Percentiles rank a stretch among this genome's conserved stretches.
Conservation (phyloP, 2,113 vertebrate genomes). For the Bubalus kerabau region DNA sequence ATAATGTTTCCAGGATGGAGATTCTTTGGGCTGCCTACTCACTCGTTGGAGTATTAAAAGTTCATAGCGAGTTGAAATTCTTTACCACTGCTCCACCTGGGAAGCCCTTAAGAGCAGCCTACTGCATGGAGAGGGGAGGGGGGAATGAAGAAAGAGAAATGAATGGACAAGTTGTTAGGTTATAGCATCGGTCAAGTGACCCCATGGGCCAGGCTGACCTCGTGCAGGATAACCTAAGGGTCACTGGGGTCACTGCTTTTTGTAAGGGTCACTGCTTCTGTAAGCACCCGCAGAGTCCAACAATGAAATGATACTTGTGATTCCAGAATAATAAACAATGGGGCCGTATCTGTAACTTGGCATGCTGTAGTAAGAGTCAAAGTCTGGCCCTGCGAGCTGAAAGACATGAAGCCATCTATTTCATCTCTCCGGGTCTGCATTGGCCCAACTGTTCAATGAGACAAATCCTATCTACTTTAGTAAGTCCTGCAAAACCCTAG, state of each 20-base stretch:
- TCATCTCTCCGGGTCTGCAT: background rate
- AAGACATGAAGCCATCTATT: background rate
- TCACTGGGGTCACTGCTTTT: background rate
- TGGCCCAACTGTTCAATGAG: background rate
- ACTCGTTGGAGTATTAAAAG: background rate
- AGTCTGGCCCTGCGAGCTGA: background rate
- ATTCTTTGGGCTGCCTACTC: background rate
- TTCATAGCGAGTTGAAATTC: background rate
- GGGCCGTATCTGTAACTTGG: background rate
- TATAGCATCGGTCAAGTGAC: background rate
- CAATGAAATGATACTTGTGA: background rate
- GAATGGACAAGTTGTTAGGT: background rate
- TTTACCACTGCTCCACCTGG: background rate
- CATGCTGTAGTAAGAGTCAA: background rate
- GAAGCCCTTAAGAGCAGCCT: background rate
- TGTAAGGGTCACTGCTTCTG: background rate
- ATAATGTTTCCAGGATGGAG: background rate
- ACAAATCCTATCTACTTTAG: background rate
- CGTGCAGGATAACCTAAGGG: background rate
- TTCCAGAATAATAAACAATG: no score
- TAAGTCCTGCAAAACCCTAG: background rate
- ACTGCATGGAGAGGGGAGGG: background rate
- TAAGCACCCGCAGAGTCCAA: background rate
- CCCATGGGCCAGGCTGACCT: background rate
- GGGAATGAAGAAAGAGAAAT: background rate